A percentile compares a stretch with the other conserved stretches of the same genome.
Conservation (phyloP, 2,888 invertebrate genomes). For the Blastobasis adustella region DNA sequence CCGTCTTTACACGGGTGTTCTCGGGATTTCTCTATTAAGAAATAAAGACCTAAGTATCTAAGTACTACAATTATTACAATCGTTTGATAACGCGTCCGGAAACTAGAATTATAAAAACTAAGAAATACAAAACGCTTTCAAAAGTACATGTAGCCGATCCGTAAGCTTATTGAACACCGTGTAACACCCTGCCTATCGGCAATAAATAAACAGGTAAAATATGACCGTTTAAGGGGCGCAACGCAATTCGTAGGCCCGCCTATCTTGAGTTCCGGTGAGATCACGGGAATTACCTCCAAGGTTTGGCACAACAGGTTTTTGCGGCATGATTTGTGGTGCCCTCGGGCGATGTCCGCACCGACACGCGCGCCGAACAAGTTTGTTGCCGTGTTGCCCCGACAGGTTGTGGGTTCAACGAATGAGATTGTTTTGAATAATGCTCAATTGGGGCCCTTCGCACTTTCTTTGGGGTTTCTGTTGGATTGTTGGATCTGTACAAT, state of each 20-base stretch:
- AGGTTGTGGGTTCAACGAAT: too few relatives aligned
- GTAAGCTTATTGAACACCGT: conserved; percentile 1
- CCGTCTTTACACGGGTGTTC: too few relatives aligned
- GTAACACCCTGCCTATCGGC: conserved; percentile 31
- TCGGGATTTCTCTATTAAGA: too few relatives aligned
- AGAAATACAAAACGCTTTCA: neutral
- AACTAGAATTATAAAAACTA: too few relatives aligned
- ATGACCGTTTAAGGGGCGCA: conserved; percentile 57
- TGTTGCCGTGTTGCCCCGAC: too few relatives aligned
- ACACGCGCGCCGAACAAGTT: conserved; percentile 37
- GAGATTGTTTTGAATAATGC: too few relatives aligned
- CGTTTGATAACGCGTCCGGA: too few relatives aligned
- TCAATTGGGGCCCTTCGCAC: too few relatives aligned
- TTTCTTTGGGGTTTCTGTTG: too few relatives aligned
- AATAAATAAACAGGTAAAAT: conserved; percentile 66
- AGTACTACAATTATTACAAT: too few relatives aligned
- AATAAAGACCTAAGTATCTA: too few relatives aligned
- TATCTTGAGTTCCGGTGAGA: conserved; percentile 58
- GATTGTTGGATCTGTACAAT: too few relatives aligned
- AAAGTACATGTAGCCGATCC: neutral
- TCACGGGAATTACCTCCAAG: conserved; percentile 47
- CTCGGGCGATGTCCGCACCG: conserved; percentile 61
- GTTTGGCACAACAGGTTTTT: conserved; percentile 62
- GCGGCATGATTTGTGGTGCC: conserved; percentile 67
- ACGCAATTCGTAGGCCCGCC: conserved; percentile 63